Conservation (phyloP, 2,888 invertebrate species). For the Lacanobia wlatinum region DNA sequence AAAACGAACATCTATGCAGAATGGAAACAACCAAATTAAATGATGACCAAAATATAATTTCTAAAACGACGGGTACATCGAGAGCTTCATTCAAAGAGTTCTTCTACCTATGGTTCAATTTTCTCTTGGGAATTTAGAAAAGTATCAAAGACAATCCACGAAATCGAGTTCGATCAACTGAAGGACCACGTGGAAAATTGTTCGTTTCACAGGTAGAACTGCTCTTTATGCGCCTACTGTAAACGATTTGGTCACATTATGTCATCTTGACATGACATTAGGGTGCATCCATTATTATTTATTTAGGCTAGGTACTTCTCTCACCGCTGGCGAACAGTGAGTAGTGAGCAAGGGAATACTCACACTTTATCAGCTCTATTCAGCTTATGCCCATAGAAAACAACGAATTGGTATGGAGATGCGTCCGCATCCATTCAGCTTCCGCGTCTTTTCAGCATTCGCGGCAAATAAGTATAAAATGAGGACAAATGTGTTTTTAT, state of each 20-base stretch:
- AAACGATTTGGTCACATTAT: neutral
- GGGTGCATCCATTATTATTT: neutral
- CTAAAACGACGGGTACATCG: neutral
- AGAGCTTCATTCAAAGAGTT: neutral
- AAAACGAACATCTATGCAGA: neutral
- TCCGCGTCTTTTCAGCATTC: no score
- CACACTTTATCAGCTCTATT: no score
- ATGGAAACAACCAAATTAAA: neutral
- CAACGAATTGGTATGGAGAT: no score
- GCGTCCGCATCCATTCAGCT: no score
- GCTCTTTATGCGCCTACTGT: neutral
- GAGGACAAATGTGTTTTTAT: no score
- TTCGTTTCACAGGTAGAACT: neutral
- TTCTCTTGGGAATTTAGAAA: neutral
- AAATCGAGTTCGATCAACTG: neutral
- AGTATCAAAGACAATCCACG: no score
- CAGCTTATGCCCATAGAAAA: no score
- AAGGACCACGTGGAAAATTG: neutral
- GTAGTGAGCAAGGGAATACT: no score
- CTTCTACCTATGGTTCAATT: neutral
- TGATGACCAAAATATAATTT: no score
- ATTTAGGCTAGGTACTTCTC: no score
- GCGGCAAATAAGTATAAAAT: no score
- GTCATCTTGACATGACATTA: neutral
- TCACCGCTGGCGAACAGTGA: no score